Base-by-base conservation (phyloP, 2,797 vertebrate species). In the Cichlasoma orientale region DNA sequence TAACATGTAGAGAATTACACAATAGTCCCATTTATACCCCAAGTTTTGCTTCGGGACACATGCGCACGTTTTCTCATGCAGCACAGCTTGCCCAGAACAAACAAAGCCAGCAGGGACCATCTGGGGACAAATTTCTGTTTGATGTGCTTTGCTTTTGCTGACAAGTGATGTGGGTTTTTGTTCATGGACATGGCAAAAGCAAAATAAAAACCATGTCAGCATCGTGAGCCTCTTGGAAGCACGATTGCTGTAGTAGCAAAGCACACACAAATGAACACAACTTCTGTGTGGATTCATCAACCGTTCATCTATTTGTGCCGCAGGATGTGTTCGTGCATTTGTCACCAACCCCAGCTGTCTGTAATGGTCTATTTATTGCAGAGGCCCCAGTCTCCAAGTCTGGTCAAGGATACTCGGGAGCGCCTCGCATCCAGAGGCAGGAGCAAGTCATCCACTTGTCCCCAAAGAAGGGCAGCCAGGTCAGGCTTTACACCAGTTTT, bases 371-470 rank as follows among this genome's bases (percentile, higher is more conserved):
- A 71, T 95, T 96, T 86, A 7, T 81, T 87, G 53, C 96, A 99
- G 98, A 99, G 82, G 94, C 96, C 12, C 95, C 94, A 1, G 90
- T 91, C 59, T 90, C 94, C 1, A 99, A 99, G 88, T 94, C 95
- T 29, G 92, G 94, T 54, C 91, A 92, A 36, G 95, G 97, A 77
- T 99, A 98, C 85, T 98, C 98, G 3, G 97, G 97, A 23, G 98
- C 96, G 79, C 97, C 98, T 63, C 93, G 99, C 70, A 98, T 99
- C 87, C 96, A 96, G 95, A 97, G 98, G 77, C 98, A 99, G 90
- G 98, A 99, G 90, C 97, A 98, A 1, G 97, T 99, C 86, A 98
- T 98, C 80, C 98, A 99, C 78, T 89, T 98, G 82, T 99, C 98
- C 88, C 98, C 98, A 4, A 98, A 98, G 94, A 99, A 98, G 84